Evolutionary conservation across 2,113 vertebrate genomes (phyloP).

Genomic region (Thamnaconus septentrionalis): DNA sequence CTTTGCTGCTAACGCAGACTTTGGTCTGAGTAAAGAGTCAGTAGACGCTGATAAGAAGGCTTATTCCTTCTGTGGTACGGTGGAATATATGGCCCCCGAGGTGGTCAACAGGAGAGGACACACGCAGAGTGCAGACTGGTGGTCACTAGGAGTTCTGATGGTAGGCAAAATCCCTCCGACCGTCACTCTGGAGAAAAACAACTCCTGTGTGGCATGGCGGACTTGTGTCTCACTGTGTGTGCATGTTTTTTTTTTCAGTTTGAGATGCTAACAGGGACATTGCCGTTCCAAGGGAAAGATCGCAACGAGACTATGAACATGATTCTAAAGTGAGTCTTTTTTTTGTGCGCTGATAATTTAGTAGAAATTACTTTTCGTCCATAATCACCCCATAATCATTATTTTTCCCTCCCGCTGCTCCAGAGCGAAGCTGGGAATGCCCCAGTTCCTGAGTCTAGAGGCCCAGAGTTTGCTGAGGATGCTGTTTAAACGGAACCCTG

Average conservation of each 20-base stretch:
- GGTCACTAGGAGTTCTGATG: conserved; percentile 98
- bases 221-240: not conserved
- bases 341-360: not conserved
- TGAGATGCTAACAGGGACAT: conserved; percentile 96
- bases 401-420: not conserved
- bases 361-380: not conserved
- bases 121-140: conserved; percentile 98
- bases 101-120: conserved; percentile 97
- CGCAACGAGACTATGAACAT: conserved; percentile 98
- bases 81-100: conserved; percentile 99
- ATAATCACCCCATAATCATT: not conserved
- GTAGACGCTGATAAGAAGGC: conserved; percentile 98
- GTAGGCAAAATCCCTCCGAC: conserved; percentile 65
- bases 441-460: conserved; percentile 95
- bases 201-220: not conserved
- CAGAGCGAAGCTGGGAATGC: conserved; percentile 98
- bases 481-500: conserved; percentile 96
- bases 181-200: not conserved
- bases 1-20: conserved; percentile 79
- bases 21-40: conserved; percentile 98
- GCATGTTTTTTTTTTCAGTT: conserved; percentile 73
- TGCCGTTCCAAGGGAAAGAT: conserved; percentile 98
- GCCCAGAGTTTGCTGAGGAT: conserved; percentile 95
- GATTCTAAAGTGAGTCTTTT: conserved; percentile 94
- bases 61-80: conserved; percentile 98